Evolutionary conservation across 2,888 invertebrate genomes (phyloP).

Genomic region (Platycheirus rosarum): DNA sequence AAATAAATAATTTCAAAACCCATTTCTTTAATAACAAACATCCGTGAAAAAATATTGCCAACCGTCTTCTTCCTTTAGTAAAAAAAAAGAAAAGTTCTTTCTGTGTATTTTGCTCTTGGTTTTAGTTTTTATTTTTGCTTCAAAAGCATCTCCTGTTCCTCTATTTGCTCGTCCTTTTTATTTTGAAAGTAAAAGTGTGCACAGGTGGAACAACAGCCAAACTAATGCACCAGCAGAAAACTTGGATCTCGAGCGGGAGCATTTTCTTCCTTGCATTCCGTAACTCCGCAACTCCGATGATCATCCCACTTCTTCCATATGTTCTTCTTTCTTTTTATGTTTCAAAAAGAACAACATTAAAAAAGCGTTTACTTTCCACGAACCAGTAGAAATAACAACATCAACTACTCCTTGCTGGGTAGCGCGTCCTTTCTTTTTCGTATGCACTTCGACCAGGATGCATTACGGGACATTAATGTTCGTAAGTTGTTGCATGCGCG

Average conservation of each 20-base stretch:
- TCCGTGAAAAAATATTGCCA: conserved; percentile 37
- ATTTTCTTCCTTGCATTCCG: conserved; percentile 25
- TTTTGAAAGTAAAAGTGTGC: conserved; percentile 70
- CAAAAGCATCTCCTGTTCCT: conserved; percentile 4
- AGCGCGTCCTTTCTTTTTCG: not conserved
- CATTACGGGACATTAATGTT: conserved; percentile 70
- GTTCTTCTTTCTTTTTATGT: no score
- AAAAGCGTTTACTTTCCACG: conserved; percentile 6
- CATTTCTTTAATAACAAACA: conserved; percentile 59
- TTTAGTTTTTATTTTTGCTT: no score
- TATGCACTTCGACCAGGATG: conserved; percentile 52
- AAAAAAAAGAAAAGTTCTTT: conserved; percentile 5
- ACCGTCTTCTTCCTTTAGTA: not conserved
- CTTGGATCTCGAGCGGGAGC: conserved; percentile 54
- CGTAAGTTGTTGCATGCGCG: conserved; percentile 70
- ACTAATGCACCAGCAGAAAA: conserved; percentile 69
- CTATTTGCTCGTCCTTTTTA: conserved; percentile 13
- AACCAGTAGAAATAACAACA: conserved; percentile 4
- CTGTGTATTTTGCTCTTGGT: conserved; percentile 2
- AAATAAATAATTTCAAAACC: conserved; percentile 56
- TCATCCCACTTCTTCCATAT: conserved; percentile 10
- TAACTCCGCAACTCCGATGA: conserved; percentile 26
- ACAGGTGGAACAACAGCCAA: conserved; percentile 69
- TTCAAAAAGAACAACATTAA: not conserved
- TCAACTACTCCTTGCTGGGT: not conserved